phyloP scores from a whole-genome alignment of 2,888 invertebrate species.

The Drosophila melanocephala region DNA sequence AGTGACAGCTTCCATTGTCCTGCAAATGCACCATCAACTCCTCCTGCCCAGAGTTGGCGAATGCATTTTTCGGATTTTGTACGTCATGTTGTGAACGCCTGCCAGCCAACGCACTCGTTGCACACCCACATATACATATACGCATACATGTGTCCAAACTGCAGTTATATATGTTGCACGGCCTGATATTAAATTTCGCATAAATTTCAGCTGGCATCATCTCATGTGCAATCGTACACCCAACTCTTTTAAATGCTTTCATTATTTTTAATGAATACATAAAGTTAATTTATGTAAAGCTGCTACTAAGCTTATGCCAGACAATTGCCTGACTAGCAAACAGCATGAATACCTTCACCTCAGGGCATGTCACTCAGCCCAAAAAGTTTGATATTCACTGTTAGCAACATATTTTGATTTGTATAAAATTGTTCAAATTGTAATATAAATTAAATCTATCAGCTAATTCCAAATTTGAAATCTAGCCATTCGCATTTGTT shows the following conservation, averaged over 20 bases:
- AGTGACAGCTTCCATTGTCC: constrained; percentile 74
- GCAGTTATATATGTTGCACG: background rate
- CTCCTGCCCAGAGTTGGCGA: constrained; percentile 53
- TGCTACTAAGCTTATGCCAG: constrained; percentile 17
- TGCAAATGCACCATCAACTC: constrained; percentile 28
- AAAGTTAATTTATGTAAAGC: constrained; percentile 56
- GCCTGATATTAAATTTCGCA: constrained; percentile 27
- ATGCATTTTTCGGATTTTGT: constrained; percentile 54
- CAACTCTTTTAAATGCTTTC: constrained; percentile 24
- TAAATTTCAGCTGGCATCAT: constrained; percentile 37
- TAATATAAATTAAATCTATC: background rate
- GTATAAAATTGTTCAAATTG: background rate
- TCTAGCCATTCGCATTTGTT: too few species aligned
- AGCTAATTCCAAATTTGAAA: too few species aligned
- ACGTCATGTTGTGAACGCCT: constrained; percentile 47
- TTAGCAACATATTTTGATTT: background rate
- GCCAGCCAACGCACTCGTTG: constrained; percentile 1
- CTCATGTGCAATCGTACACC: constrained; percentile 16
- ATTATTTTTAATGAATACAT: constrained; percentile 57
- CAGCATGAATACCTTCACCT: background rate
- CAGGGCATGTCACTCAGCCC: background rate
- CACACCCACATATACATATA: background rate
- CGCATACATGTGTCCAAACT: constrained; percentile 14
- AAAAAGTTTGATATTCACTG: background rate
- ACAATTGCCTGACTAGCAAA: constrained; percentile 17